Percentiles rank a stretch among this genome's conserved stretches.
Evolutionary conservation across 2,888 invertebrate genomes (phyloP).

Genomic region (Sclerodermus sp.): DNA sequence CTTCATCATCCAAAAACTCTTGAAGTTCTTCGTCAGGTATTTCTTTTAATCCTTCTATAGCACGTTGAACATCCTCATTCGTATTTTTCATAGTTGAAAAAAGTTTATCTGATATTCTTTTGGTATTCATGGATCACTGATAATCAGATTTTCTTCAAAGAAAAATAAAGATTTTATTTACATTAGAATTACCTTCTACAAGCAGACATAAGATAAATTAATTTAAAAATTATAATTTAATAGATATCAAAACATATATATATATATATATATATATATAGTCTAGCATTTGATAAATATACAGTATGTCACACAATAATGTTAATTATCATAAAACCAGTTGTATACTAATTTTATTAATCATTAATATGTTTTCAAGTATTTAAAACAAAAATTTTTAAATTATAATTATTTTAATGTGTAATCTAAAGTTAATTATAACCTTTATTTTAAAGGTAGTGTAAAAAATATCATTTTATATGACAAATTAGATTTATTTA

Average conservation of each 20-base stretch:
- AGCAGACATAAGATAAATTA: not conserved
- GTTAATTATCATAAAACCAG: too few relatives aligned
- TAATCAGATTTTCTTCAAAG: too few relatives aligned
- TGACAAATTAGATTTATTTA: not conserved
- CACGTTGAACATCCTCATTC: slow-evolving; percentile 42
- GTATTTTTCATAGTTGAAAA: slow-evolving; percentile 17
- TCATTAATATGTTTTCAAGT: too few relatives aligned
- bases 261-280: not conserved
- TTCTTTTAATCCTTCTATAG: slow-evolving; percentile 44
- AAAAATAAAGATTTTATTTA: not conserved
- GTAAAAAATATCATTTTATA: not conserved
- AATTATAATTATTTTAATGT: too few relatives aligned
- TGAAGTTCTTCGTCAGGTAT: slow-evolving; percentile 50
- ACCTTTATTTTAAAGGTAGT: too few relatives aligned
- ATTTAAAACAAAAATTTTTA: too few relatives aligned
- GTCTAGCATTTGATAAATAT: too few relatives aligned
- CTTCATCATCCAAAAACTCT: slow-evolving; percentile 49
- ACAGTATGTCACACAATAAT: too few relatives aligned
- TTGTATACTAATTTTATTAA: too few relatives aligned
- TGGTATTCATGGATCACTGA: too few relatives aligned
- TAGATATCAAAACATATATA: not conserved
- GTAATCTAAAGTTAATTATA: too few relatives aligned
- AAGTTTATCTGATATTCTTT: too few relatives aligned
- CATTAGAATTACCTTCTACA: not conserved
- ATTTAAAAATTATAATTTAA: not conserved